Evolutionary conservation across 2,113 vertebrate species (phyloP).

Genomic region (Lutjanus erythropterus): DNA sequence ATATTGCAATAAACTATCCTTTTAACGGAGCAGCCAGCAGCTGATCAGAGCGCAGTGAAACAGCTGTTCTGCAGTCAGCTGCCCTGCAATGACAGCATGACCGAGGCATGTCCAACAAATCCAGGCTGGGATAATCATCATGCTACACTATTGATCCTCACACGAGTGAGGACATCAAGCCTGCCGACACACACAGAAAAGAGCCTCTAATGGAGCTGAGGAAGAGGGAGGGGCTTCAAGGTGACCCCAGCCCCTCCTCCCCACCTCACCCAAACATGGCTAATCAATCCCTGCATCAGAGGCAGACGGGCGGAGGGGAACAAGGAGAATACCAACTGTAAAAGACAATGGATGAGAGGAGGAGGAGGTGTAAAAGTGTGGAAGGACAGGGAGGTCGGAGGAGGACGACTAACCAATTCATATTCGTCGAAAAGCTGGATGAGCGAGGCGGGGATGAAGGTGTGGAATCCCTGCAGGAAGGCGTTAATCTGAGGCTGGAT

Average conservation of each 20-base stretch:
- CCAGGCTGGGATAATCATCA: slow-evolving; percentile 58
- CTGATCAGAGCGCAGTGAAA: not conserved
- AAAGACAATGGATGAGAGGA: not conserved
- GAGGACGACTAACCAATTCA: slow-evolving; percentile 91
- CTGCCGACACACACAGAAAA: slow-evolving; percentile 38
- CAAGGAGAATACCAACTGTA: slow-evolving; percentile 9
- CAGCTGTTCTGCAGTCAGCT: not conserved
- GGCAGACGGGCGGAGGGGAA: not conserved
- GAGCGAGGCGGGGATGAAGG: slow-evolving; percentile 96
- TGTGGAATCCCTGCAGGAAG: slow-evolving; percentile 97
- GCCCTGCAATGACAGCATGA: slow-evolving; percentile 43
- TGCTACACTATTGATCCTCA: slow-evolving; percentile 52
- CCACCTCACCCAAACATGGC: slow-evolving; percentile 3
- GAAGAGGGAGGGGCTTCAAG: slow-evolving; percentile 49
- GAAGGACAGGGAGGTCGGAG: not conserved
- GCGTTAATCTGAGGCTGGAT: slow-evolving; percentile 99
- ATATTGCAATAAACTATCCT: no score
- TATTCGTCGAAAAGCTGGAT: slow-evolving; percentile 99
- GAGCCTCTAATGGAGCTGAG: slow-evolving; percentile 26
- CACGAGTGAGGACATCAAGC: slow-evolving; percentile 40
- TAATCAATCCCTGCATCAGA: slow-evolving; percentile 61
- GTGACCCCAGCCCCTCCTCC: slow-evolving; percentile 33
- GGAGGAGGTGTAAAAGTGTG: not conserved
- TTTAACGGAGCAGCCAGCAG: not conserved
- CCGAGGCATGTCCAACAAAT: slow-evolving; percentile 56